Evolutionary conservation across 2,113 vertebrate species (phyloP), one percentile per base, ranked within the genome.

Genomic region (Nyctereutes procyonoides): DNA sequence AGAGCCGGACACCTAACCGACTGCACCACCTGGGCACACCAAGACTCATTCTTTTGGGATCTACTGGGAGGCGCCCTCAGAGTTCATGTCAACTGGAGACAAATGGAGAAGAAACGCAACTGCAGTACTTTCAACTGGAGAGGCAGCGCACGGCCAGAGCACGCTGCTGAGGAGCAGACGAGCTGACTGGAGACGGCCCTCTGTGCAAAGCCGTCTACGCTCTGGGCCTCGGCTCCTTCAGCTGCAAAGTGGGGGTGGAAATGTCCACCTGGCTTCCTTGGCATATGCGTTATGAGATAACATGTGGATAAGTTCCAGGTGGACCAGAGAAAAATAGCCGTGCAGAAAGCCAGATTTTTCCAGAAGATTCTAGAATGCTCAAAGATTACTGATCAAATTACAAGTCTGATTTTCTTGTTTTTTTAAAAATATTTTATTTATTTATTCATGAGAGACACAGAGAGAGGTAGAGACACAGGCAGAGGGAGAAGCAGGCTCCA

Each of bases 111-210:
- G 20, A 87, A 58, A 26, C 26, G 5, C 4, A 38, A 1, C 3
- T 58, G 32, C n/a, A 56, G 55, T 7, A 26, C 71, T 58, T 82
- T 63, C 14, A 17, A 11, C 32, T 35, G 11, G 82, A 92, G 67
- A 65, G 69, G 2, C 15, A 6, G 43, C 11, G 1, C 82, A 19
- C 28, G 12, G 63, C 14, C 26, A 38, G 76, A 91, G 51, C 16
- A 8, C 38, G 10, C 20, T 0, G 20, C 3, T 24, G 26, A 58
- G 20, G 13, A 1, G 1, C 0, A 1, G 5, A 16, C 1, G 8
- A 32, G 63, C 26, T 5, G 14, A 20, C 14, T 14, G 32, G 32
- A 38, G n/a, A 13, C 26, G 14, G n/a, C 5, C 0, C 9, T 13
- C 87, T 16, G 62, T 7, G n/a, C 8, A 17, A 35, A 17, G 4